Evolutionary conservation across 2,888 invertebrate genomes (phyloP).

Genomic region (Arrhopalites spinosus): DNA sequence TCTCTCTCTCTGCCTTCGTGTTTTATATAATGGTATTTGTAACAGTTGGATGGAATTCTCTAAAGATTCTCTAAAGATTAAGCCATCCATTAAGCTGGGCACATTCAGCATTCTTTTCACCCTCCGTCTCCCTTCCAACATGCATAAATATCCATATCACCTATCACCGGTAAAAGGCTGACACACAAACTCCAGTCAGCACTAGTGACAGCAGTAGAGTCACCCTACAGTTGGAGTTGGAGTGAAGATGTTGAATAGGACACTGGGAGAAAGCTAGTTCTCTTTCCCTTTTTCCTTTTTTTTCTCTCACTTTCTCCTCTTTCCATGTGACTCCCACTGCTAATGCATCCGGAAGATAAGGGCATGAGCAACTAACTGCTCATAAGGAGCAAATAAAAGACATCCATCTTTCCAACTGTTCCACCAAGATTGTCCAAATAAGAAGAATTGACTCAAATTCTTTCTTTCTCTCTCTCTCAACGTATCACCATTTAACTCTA

Average conservation of each 20-base stretch:
- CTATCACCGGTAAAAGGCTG: background rate
- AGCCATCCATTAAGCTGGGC: slow-evolving; percentile 32
- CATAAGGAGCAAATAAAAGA: background rate
- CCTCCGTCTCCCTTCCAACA: slow-evolving; percentile 18
- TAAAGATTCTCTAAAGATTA: slow-evolving; percentile 33
- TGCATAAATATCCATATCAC: slow-evolving; percentile 27
- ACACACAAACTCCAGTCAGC: background rate
- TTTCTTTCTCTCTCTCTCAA: no score
- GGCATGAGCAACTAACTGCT: no score
- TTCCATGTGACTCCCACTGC: no score
- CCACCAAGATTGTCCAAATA: no score
- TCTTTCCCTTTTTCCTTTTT: background rate
- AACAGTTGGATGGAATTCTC: slow-evolving; percentile 34
- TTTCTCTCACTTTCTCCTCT: no score
- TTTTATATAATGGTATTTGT: slow-evolving; percentile 22
- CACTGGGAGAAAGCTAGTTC: background rate
- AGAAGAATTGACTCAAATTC: no score
- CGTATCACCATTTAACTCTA: no score
- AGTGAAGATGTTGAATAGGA: background rate
- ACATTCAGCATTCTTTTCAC: slow-evolving; percentile 31
- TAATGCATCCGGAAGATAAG: no score
- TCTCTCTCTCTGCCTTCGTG: background rate
- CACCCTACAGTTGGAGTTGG: background rate
- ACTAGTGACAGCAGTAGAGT: background rate
- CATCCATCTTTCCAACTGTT: no score